Evolutionary conservation across 2,797 vertebrate genomes (phyloP), one percentile per base, ranked within the genome.

Genomic region (Chaunax sp.): DNA sequence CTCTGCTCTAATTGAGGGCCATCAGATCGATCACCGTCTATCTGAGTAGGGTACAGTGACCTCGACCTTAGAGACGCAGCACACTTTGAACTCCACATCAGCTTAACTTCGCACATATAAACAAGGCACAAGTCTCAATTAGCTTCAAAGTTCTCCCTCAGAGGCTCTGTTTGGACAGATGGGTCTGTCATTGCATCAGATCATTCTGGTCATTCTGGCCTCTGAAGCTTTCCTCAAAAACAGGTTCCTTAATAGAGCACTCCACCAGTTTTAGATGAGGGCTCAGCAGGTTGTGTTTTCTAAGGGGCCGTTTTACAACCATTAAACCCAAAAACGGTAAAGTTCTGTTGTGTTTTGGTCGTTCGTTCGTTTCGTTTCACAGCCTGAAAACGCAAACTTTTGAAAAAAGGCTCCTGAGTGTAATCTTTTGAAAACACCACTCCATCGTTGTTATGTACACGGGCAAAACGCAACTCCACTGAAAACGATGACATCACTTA

Each of bases 1-100:
- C 55, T 43, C 10, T 15, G 13, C 43, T 61, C 9, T 71, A 30
- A 74, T 0, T 41, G n/a, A 52, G 47, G 59, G 33, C 13, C 10
- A 61, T 57, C 13, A 19, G 46, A 66, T 83, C 18, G 13, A 75
- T 79, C 45, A 28, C 14, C 25, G 8, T 43, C 45, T 23, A 3
- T 72, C n/a, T 66, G 65, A 68, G 46, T 49, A 37, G 22, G 53
- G 52, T 58, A 41, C 51, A 15, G 33, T 55, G 55, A 52, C 60
- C 52, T 72, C 1, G 9, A 72, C 54, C 74, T 65, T 43, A 67
- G 26, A 65, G 61, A 16, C 38, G 25, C 14, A 18, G 26, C 44
- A 46, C 25, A 26, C 41, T 68, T 64, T 66, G 57, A 72, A 52
- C 61, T 64, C 28, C 9, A 22, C 11, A 19, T 72, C 50, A 58